These are phyloP conservation scores for Isaurus tuberculatus DNA, from an alignment of 92 coral and sea anemone genomes.

Conservation along the genomic window DNA sequence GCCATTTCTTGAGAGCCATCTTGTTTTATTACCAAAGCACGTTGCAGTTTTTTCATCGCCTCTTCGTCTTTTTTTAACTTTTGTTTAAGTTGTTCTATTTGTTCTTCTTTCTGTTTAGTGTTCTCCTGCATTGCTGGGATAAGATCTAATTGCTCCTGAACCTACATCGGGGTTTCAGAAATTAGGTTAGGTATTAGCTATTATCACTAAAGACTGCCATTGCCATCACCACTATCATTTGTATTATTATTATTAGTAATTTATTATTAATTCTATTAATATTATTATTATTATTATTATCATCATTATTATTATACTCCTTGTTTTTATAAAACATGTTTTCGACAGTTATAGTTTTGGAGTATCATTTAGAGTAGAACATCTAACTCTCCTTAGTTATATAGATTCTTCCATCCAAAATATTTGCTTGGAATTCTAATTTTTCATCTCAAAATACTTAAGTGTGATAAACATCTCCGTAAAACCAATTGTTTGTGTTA, in stretches of 20 bases:
- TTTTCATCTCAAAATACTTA: too few relatives aligned
- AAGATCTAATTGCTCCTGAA: constrained; percentile 41
- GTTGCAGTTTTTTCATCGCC: constrained; percentile 67
- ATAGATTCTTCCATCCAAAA: too few relatives aligned
- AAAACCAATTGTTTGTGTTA: not conserved
- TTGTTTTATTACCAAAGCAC: constrained; percentile 61
- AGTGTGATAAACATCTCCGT: not conserved
- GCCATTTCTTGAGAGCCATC: constrained; percentile 63
- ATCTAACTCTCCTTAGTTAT: too few relatives aligned
- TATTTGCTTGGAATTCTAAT: too few relatives aligned
- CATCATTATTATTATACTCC: too few relatives aligned
- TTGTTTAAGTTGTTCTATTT: constrained; percentile 51
- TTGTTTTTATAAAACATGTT: too few relatives aligned
- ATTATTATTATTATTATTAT: too few relatives aligned
- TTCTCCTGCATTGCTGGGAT: constrained; percentile 59
- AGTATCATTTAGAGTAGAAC: too few relatives aligned
- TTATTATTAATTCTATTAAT: too few relatives aligned
- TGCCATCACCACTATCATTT: not conserved
- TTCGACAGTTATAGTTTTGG: too few relatives aligned
- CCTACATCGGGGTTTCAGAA: not conserved
- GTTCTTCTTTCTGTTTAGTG: constrained; percentile 58
- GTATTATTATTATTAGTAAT: too few relatives aligned
- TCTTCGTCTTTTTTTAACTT: constrained; percentile 68
- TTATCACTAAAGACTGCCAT: not conserved
- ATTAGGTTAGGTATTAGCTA: not conserved